Evolutionary conservation across 2,113 vertebrate species (phyloP), one percentile per base, ranked within the genome.

Genomic region (Gallinago undulata): DNA sequence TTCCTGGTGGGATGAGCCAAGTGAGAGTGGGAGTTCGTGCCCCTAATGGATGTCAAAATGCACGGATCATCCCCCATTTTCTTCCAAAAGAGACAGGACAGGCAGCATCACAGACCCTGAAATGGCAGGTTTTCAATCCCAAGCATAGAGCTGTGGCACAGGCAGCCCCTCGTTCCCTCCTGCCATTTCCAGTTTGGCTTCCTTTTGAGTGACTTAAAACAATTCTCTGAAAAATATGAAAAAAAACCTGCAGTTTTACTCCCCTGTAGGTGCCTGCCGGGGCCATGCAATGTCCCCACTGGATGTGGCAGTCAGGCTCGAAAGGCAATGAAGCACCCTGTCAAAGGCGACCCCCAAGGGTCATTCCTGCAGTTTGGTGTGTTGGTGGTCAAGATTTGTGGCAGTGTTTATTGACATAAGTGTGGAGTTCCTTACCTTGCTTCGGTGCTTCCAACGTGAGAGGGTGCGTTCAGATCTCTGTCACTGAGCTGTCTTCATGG

Each of bases 81-180:
- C 24, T 47, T 79, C 48, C 6, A 6, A 53, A 24, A 80, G 41
- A 53, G 9, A n/a, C 16, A 48, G 33, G 10, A 69, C 12, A n/a
- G 75, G 75, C 73, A 87, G 21, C 31, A 19, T 24, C n/a, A 45
- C 21, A 43, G 66, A 6, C 7, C 8, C 14, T 47, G 51, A 41
- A 55, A 74, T 47, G 33, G 8, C n/a, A 66, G 27, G 75, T 9
- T 11, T 74, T 67, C 51, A 15, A 12, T 74, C 25, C 30, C 25
- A 59, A 33, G 17, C 53, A 13, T 4, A 43, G 48, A 47, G 43
- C 47, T 0, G 0, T 57, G 82, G 60, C 1, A 2, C 1, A 9
- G 41, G 62, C 60, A 66, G 59, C 18, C 11, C 30, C 47, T 84
- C 0, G 0, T 48, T 73, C 45, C 51, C 28, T 59, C 1, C 1